Base-by-base conservation (phyloP, 2,888 invertebrate genomes). In the Drosophila nr. fundita region DNA sequence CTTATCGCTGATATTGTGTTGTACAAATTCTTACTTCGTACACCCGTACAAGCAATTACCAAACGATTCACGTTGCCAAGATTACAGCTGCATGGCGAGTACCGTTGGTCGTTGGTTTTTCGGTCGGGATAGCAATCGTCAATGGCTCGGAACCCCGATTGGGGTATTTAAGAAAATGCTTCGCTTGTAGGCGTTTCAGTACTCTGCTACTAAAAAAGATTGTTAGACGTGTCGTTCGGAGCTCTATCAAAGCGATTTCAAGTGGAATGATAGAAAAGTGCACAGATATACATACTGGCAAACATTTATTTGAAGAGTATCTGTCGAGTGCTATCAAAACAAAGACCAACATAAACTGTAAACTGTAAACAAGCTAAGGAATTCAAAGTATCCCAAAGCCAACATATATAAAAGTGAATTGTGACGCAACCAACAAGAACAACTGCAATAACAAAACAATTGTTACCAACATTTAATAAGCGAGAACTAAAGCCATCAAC, bases 1-100 rank as follows among this genome's bases (percentile, higher is more conserved):
- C 89, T 89, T 90, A 89, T 90, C 89, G 71, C 34, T 11, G 63
- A 73, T 77, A 72, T 68, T 78, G 78, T 78, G 79, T 29, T 55
- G 55, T 55, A 55, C 38, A 55, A 79, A 84, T 75, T 82, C 84
- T 82, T 78, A 73, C 80, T 76, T 84, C 73, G 82, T 81, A 82
- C 79, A 86, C 71, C 76, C 81, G 84, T 86, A 90, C 90, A 89
- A 89, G 86, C 90, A 89, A 89, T 89, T 89, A 90, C 82, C 90
- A 90, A 89, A 82, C 90, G 88, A 87, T 90, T 87, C 83, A 63
- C 50, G 63, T 55, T 72, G 68, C 71, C 63, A 78, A 70, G 73
- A 64, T 61, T 60, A 70, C 68, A 57, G 68, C 29, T 40, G 7
- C n/a, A 21, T n/a, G 38, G 29, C 61, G 54, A 54, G 59, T 30